These are phyloP conservation scores for Pollenia amentaria DNA, from an alignment of 2,888 invertebrate species.

Conservation along the genomic window DNA sequence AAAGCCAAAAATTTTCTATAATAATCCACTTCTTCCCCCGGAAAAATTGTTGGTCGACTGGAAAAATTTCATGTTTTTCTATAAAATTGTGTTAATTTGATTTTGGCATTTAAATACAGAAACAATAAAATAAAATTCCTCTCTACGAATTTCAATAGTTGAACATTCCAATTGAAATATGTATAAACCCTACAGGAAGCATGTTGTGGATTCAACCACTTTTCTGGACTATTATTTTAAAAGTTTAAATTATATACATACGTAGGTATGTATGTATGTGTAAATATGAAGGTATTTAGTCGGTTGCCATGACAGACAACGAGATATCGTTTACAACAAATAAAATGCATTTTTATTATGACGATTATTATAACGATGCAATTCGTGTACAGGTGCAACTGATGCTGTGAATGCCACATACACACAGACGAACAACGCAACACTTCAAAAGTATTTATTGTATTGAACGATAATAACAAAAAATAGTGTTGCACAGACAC, in stretches of 20 bases:
- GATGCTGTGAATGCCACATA: conserved; percentile 30
- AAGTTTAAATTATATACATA: background rate
- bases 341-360: conserved; percentile 56
- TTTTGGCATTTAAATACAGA: conserved; percentile 35
- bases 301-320: conserved; percentile 42
- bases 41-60: background rate
- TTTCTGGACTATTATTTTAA: conserved; percentile 13
- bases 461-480: conserved; percentile 28
- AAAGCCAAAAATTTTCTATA: conserved; percentile 1
- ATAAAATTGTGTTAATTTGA: conserved; percentile 54
- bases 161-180: conserved; percentile 41
- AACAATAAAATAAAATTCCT: conserved; percentile 27
- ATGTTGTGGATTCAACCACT: background rate
- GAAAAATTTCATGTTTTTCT: conserved; percentile 29
- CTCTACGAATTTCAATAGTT: conserved; percentile 31
- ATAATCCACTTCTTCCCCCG: background rate
- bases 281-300: background rate
- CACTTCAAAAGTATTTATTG: conserved; percentile 36
- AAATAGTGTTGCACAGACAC: conserved; percentile 27
- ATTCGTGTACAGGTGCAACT: conserved; percentile 61
- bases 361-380: conserved; percentile 35
- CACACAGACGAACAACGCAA: background rate
- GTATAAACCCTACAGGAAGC: conserved; percentile 2
- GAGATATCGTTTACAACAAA: conserved; percentile 57
- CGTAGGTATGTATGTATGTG: background rate